Conservation (phyloP, 2,797 vertebrate species). For the Malacoctenus gilli region DNA sequence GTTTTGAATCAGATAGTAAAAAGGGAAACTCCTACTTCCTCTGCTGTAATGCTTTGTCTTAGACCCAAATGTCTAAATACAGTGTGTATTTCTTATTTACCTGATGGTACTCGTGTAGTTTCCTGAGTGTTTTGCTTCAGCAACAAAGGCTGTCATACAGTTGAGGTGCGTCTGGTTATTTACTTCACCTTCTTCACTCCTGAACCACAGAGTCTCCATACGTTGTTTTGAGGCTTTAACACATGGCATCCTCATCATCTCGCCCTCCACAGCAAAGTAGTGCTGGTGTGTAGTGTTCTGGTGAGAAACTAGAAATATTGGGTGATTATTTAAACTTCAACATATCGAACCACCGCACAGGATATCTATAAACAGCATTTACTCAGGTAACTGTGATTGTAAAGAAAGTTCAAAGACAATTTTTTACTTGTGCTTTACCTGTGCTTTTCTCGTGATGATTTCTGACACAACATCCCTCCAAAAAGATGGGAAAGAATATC, state of each 20-base stretch:
- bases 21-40: background rate
- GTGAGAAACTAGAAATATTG: slow-evolving; percentile 20
- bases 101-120: slow-evolving; percentile 48
- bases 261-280: slow-evolving; percentile 67
- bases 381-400: too few species aligned
- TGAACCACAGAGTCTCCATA: slow-evolving; percentile 16
- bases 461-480: slow-evolving; percentile 40
- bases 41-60: background rate
- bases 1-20: background rate
- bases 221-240: background rate
- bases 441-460: background rate
- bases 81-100: slow-evolving; percentile 56
- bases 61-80: background rate
- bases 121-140: slow-evolving; percentile 59
- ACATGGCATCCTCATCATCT: slow-evolving; percentile 65
- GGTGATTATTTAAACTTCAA: too few species aligned
- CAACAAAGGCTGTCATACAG: slow-evolving; percentile 24
- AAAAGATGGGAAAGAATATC: slow-evolving; percentile 20
- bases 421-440: slow-evolving; percentile 41
- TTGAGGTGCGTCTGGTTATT: background rate
- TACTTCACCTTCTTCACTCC: background rate
- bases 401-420: background rate
- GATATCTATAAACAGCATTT: too few species aligned
- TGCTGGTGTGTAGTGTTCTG: slow-evolving; percentile 1
- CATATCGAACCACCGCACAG: too few species aligned